phyloP scores from a whole-genome alignment of 2,888 invertebrate genomes.

The Agrochola circellaris region DNA sequence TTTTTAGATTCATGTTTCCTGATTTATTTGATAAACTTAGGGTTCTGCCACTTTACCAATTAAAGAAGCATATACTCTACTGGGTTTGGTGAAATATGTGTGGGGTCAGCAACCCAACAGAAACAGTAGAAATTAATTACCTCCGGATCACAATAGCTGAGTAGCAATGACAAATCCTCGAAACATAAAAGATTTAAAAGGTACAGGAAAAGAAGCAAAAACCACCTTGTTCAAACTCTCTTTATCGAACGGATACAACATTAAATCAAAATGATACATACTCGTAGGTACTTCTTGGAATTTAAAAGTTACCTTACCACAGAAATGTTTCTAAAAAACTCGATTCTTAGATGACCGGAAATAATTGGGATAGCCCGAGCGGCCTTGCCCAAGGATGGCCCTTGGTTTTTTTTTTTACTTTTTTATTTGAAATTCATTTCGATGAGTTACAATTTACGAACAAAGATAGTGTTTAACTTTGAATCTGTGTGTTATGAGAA shows the following conservation, averaged over 20 bases:
- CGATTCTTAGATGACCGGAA: conserved; percentile 70
- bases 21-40: background rate
- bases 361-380: conserved; percentile 67
- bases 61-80: background rate
- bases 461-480: conserved; percentile 29
- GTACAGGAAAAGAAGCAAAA: background rate
- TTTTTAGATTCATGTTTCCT: background rate
- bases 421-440: conserved; percentile 34
- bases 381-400: conserved; percentile 74
- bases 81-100: background rate
- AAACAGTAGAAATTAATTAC: background rate
- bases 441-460: conserved; percentile 10
- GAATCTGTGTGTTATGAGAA: conserved; percentile 35
- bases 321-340: conserved; percentile 49
- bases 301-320: conserved; percentile 31
- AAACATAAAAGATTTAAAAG: background rate
- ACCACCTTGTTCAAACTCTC: conserved; percentile 1
- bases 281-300: conserved; percentile 16
- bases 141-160: background rate
- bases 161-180: background rate
- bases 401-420: conserved; percentile 20
- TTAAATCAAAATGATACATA: conserved; percentile 27
- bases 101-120: background rate
- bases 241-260: background rate
- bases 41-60: background rate